phyloP scores from a whole-genome alignment of 2,888 invertebrate genomes.

The Macrosiphum euphorbiae region DNA sequence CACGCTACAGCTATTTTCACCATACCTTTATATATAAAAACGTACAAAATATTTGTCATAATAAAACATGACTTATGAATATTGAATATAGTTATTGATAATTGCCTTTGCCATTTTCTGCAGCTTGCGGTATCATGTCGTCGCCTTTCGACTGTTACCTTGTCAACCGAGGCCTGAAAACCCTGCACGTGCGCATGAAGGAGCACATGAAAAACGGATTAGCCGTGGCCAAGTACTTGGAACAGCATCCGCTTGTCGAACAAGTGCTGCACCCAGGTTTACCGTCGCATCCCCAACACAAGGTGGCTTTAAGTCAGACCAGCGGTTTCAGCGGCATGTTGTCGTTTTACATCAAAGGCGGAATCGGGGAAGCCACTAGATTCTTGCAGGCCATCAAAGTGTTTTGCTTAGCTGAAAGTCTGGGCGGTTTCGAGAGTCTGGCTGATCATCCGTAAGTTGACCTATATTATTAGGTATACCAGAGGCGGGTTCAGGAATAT shows the following conservation, averaged over 20 bases:
- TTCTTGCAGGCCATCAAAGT: slow-evolving; percentile 84
- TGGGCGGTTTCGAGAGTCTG: slow-evolving; percentile 95
- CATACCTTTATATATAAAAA: background rate
- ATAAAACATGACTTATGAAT: background rate
- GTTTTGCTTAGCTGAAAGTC: slow-evolving; percentile 91
- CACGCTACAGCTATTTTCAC: background rate
- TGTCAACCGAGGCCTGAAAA: slow-evolving; percentile 94
- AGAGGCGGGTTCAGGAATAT: background rate
- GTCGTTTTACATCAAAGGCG: slow-evolving; percentile 88
- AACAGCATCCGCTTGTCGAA: slow-evolving; percentile 82
- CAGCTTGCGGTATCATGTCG: slow-evolving; percentile 92
- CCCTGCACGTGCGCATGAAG: slow-evolving; percentile 91
- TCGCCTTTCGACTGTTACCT: slow-evolving; percentile 97
- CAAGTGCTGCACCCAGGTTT: slow-evolving; percentile 89
- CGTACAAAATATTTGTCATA: background rate
- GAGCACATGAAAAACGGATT: slow-evolving; percentile 86
- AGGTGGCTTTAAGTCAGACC: slow-evolving; percentile 83
- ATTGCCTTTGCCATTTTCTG: background rate
- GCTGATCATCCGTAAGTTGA: slow-evolving; percentile 90
- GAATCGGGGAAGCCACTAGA: slow-evolving; percentile 78
- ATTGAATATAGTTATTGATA: background rate
- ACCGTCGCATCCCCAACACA: slow-evolving; percentile 88
- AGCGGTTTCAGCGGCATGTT: slow-evolving; percentile 93
- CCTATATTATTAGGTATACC: background rate
- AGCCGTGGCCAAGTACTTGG: slow-evolving; percentile 84